Conservation (phyloP, 2,888 invertebrate genomes). For the Dolichomitus sp. region DNA sequence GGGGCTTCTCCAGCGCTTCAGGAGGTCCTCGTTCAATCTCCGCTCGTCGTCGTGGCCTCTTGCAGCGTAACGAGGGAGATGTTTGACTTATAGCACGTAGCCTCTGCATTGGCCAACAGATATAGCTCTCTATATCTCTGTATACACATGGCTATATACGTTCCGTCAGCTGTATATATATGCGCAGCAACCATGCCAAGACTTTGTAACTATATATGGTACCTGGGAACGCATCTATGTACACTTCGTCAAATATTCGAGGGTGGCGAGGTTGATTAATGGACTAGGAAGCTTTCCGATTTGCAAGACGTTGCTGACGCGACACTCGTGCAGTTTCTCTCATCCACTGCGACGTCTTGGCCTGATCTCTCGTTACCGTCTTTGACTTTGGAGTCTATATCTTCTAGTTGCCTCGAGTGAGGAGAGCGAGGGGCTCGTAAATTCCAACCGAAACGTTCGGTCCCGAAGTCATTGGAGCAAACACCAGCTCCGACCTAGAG, state of each 20-base stretch:
- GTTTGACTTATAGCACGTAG: slow-evolving; percentile 58
- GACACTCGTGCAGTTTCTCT: slow-evolving; percentile 38
- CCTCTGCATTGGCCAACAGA: slow-evolving; percentile 25
- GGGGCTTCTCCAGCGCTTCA: too few relatives aligned
- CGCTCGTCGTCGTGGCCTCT: slow-evolving; percentile 45
- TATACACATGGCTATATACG: slow-evolving; percentile 1
- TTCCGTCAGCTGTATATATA: neutral
- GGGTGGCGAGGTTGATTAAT: slow-evolving; percentile 57
- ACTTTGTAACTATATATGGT: slow-evolving; percentile 1
- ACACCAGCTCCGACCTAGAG: slow-evolving; percentile 5
- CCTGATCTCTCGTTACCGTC: slow-evolving; percentile 47
- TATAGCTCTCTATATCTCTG: neutral
- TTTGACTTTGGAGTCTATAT: slow-evolving; percentile 38
- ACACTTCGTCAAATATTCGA: slow-evolving; percentile 26
- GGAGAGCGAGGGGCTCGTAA: slow-evolving; percentile 3
- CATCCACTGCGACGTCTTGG: slow-evolving; percentile 5
- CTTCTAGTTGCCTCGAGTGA: neutral
- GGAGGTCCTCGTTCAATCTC: slow-evolving; percentile 46
- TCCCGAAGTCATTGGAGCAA: neutral
- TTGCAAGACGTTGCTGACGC: slow-evolving; percentile 53
- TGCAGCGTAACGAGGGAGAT: slow-evolving; percentile 60
- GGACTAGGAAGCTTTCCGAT: slow-evolving; percentile 39
- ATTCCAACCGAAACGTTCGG: slow-evolving; percentile 16
- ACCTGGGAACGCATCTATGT: slow-evolving; percentile 24
- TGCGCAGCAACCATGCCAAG: neutral